Base-by-base conservation (phyloP, 2,113 vertebrate genomes). In the Carassius gibelio region DNA sequence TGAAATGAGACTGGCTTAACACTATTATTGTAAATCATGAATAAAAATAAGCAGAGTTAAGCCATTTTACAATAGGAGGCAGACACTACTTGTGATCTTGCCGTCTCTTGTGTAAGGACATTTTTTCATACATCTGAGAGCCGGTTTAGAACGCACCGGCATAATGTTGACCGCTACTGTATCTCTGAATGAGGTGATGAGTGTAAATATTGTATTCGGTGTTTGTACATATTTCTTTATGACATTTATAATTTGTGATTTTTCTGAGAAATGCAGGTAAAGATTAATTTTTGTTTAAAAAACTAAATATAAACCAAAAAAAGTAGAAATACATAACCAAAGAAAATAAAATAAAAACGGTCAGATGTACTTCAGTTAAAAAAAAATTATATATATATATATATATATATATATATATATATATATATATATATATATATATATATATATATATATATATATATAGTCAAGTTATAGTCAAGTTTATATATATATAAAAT, bases 71-170 rank as follows among this genome's bases (percentile, higher is more conserved):
- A 74, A 74, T 48, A 74, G 42, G 11, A 26, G 38, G 21, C n/a
- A 74, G 71, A 11, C n/a, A 48, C 13, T 75, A 42, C 21, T 50
- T 75, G 72, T 75, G 42, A 48, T 75, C 42, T 45, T 72, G 69
- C 36, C 4, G 38, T 45, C 38, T 15, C 42, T 50, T 13, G 3
- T 15, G n/a, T 50, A 23, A 15, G 13, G 42, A 50, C 5, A n/a
- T 52, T 14, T 45, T 45, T 48, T 13, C 38, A 74, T 21, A n/a
- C 38, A 8, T 8, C 8, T 7, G 38, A 42, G 38, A 42, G 7
- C 19, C 21, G 17, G 69, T 21, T 4, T 21, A n/a, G 8, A 72
- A 72, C 11, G 4, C 2, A 21, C 38, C 19, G 10, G 38, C 10
- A 4, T 74, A 42, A 14, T 74, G 38, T 42, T 74, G 71, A 74